These are phyloP conservation scores for Polydrusus cervinus DNA, from an alignment of 2,888 invertebrate genomes.

Conservation along the genomic window DNA sequence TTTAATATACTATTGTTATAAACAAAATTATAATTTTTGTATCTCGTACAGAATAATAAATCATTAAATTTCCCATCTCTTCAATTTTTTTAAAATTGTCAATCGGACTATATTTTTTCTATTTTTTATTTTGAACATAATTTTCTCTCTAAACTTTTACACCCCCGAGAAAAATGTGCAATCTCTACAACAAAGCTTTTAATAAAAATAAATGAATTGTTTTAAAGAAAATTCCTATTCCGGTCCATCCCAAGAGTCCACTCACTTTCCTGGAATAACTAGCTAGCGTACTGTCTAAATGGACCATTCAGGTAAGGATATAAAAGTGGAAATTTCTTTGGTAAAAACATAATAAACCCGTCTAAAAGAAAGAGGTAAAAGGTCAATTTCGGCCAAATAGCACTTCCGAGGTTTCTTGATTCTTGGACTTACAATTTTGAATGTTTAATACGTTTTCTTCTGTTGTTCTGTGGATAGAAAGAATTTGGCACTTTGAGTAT, in stretches of 20 bases:
- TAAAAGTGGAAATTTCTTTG: constrained; percentile 41
- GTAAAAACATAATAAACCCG: constrained; percentile 37
- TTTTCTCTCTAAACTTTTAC: not conserved
- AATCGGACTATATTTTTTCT: not conserved
- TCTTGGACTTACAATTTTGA: not conserved
- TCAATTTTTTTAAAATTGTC: too few species aligned
- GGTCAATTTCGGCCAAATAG: constrained; percentile 20
- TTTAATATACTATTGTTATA: too few species aligned
- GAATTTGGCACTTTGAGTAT: too few species aligned
- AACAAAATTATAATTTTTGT: too few species aligned
- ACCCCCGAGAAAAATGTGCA: not conserved
- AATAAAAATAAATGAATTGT: constrained; percentile 7
- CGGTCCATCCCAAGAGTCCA: constrained; percentile 38
- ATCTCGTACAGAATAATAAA: too few species aligned
- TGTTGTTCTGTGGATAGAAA: not conserved
- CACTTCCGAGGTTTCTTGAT: constrained; percentile 25
- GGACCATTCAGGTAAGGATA: constrained; percentile 44
- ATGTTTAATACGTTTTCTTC: not conserved
- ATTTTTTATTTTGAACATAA: not conserved
- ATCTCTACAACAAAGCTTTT: constrained; percentile 3
- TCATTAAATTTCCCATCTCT: too few species aligned
- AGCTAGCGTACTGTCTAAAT: constrained; percentile 31
- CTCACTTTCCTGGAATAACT: constrained; percentile 43
- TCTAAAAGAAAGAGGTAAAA: constrained; percentile 16
- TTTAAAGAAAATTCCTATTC: constrained; percentile 33